Evolutionary conservation across 92 coral and sea anemone genomes (phyloP).

Genomic region (Porites rus): DNA sequence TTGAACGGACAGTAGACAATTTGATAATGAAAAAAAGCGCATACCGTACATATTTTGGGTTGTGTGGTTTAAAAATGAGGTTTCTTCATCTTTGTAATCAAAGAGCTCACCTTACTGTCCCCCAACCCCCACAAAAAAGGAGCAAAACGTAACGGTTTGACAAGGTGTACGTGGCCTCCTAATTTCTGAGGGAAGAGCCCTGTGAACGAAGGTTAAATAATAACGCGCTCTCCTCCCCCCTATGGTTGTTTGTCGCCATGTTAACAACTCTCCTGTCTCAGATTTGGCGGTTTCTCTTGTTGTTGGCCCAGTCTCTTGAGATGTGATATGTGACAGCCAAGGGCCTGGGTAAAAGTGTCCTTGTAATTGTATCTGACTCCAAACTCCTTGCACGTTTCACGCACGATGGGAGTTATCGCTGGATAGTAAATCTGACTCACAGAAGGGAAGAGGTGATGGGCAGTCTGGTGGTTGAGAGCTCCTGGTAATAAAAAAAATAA

Average conservation of each 20-base stretch:
- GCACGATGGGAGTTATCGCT: constrained; percentile 82
- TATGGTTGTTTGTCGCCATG: not conserved
- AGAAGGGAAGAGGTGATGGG: constrained; percentile 82
- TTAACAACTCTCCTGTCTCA: constrained; percentile 1
- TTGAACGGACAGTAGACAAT: too few relatives aligned
- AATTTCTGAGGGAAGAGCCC: too few relatives aligned
- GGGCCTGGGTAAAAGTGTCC: constrained; percentile 71
- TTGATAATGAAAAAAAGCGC: too few relatives aligned
- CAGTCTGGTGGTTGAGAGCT: constrained; percentile 78
- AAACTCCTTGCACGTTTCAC: constrained; percentile 83
- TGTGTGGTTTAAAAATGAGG: too few relatives aligned
- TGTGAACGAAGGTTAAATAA: not conserved
- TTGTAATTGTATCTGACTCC: constrained; percentile 83
- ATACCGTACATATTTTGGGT: too few relatives aligned
- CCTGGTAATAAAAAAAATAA: constrained; percentile 37
- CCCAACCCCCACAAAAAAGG: too few relatives aligned
- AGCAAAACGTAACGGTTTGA: too few relatives aligned
- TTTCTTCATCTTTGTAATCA: too few relatives aligned
- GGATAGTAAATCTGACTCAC: constrained; percentile 86
- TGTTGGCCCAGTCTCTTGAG: constrained; percentile 83
- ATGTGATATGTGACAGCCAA: constrained; percentile 78
- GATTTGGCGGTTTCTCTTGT: not conserved
- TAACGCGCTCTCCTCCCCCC: not conserved
- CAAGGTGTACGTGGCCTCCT: too few relatives aligned
- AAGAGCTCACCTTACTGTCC: too few relatives aligned